Percentiles rank a stretch among this genome's conserved stretches.
These are phyloP conservation scores for Drosophila pseudotakahashii DNA, from an alignment of 2,888 invertebrate species.

Conservation along the genomic window DNA sequence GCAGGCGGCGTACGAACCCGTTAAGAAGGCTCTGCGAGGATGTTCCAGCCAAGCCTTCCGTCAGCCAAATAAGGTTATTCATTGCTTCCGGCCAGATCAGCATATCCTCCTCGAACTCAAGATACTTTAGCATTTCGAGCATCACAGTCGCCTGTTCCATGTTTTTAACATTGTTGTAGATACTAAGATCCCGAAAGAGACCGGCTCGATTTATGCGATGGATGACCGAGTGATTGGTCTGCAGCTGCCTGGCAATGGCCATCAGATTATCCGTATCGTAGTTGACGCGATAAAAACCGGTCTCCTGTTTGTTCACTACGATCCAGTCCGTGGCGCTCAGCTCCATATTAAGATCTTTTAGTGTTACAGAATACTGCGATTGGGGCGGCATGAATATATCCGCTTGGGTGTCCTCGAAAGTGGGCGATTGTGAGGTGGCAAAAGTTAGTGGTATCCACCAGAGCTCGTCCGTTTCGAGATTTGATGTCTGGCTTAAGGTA, in stretches of 20 bases:
- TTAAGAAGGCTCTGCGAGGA: slow-evolving; percentile 64
- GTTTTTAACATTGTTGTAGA: slow-evolving; percentile 85
- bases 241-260: slow-evolving; percentile 87
- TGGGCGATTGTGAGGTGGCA: slow-evolving; percentile 67
- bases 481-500: slow-evolving; percentile 85
- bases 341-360: slow-evolving; percentile 68
- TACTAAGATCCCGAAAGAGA: slow-evolving; percentile 90
- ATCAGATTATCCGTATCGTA: slow-evolving; percentile 89
- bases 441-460: slow-evolving; percentile 83
- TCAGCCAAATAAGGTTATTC: slow-evolving; percentile 64
- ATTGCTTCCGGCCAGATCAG: slow-evolving; percentile 88
- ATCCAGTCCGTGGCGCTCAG: slow-evolving; percentile 80
- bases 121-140: slow-evolving; percentile 86
- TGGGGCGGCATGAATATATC: slow-evolving; percentile 81
- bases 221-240: slow-evolving; percentile 87
- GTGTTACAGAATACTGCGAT: slow-evolving; percentile 62
- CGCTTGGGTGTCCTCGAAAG: slow-evolving; percentile 73
- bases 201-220: slow-evolving; percentile 92
- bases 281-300: slow-evolving; percentile 87
- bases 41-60: slow-evolving; percentile 68
- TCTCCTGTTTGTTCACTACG: slow-evolving; percentile 82
- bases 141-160: slow-evolving; percentile 85
- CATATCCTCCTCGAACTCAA: slow-evolving; percentile 88
- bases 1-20: slow-evolving; percentile 69
- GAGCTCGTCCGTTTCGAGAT: slow-evolving; percentile 63